Base-by-base conservation (phyloP, 1,140 invertebrate species). In the Spodoptera litura region DNA sequence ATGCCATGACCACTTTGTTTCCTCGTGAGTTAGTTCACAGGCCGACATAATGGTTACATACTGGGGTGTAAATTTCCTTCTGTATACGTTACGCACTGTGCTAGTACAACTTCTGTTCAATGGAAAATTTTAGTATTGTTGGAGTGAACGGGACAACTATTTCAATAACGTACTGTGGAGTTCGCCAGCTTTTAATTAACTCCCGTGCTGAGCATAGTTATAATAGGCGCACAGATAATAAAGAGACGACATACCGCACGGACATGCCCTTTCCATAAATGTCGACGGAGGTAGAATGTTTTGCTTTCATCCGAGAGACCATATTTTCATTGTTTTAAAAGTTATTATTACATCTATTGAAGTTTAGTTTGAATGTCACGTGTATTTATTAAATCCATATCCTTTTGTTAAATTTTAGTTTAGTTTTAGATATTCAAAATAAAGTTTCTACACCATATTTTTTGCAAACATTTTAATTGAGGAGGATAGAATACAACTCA, bases 61-160 rank as follows among this genome's bases (percentile, higher is more conserved):
- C 20, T 49, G 61, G 61, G 61, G 38, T 64, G 61, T 64, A 66
- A 66, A 49, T 66, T 66, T 66, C 31, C 61, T 31, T 15, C 27
- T 35, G 27, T 38, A 38, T 49, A 56, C 52, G 13, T 13, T 20
- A 56, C 68, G 52, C 27, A 55, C 13, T 55, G 11, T 71, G 31
- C 52, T 20, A 68, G 11, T 13, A 71, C 68, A 61, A 74, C 31
- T 61, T 61, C 27, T 15, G 61, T 51, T 74, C 44, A 64, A 64
- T 76, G 51, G 49, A 51, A 76, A 64, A 62, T 52, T 75, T 75
- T 49, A 52, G 25, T 64, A 64, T 64, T 64, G 73, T 76, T 51
- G 58, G 64, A 64, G n/a, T 64, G 49, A 76, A 61, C 49, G 59
- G 35, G 51, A 64, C 49, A 76, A 76, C 73, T 76, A 76, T 76